These are phyloP conservation scores for Hexactinellida sp. DNA, from an alignment of 37 sponge, comb jelly and placozoan genomes.

Conservation along the genomic window DNA sequence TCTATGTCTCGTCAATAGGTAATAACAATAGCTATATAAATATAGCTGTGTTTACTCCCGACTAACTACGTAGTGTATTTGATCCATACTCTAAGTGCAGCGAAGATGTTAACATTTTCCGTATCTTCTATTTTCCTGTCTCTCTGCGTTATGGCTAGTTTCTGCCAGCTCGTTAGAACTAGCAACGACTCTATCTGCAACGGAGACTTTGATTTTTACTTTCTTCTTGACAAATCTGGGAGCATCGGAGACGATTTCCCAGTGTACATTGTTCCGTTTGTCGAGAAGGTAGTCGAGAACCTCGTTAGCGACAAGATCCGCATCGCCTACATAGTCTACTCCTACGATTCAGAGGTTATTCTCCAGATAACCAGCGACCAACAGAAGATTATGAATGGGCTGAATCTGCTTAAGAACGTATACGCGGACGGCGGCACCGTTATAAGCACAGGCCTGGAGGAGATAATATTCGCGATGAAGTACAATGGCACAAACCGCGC, in stretches of 20 bases:
- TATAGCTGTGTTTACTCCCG: neutral
- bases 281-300: conserved; percentile 10
- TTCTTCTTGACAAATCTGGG: conserved; percentile 30
- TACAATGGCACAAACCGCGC: neutral
- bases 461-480: neutral
- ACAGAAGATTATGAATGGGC: neutral
- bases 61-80: neutral
- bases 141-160: neutral
- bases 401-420: neutral
- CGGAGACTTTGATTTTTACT: conserved; percentile 38
- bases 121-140: neutral
- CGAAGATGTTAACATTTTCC: no score
- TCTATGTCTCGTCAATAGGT: conserved; percentile 11
- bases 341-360: neutral
- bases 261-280: conserved; percentile 25
- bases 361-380: neutral
- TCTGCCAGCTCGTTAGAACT: neutral
- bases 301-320: conserved; percentile 2
- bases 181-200: conserved; percentile 16
- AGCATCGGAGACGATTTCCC: conserved; percentile 18
- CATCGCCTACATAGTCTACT: neutral
- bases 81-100: no score
- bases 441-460: neutral
- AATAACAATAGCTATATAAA: neutral
- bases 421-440: neutral